Base-by-base conservation (phyloP, 2,888 invertebrate species). In the Mallateleia sp. region DNA sequence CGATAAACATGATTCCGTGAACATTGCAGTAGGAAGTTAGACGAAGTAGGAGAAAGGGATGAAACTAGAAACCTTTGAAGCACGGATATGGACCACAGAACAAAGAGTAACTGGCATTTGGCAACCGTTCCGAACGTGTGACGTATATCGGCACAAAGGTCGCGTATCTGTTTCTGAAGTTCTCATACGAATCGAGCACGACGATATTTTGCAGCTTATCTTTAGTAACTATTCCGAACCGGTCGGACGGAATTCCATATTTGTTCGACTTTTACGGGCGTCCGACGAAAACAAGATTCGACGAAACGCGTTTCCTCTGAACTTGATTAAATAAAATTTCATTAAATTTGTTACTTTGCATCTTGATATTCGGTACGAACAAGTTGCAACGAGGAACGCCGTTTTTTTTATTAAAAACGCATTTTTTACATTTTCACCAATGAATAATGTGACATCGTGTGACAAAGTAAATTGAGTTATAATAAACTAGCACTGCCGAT, bases 51-150 rank as follows among this genome's bases (percentile, higher is more conserved):
- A n/a, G n/a, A n/a, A n/a, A 84, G 78, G 72, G 80, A 84, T 67
- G 77, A 64, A 81, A 84, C 80, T 80, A 54, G 84, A 84, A 81
- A 80, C 77, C 89, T 89, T 89, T 89, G 85, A 87, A 85, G 79
- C 60, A 64, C 82, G 79, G 85, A 77, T 81, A 83, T 86, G 78
- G 79, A 75, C 79, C 82, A 80, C 78, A 82, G 80, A 82, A 85
- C 87, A 88, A 82, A 83, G 88, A 85, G 84, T 87, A 71, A 82
- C 77, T 81, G 87, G 85, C 72, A 85, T 83, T 89, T 83, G 87
- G 85, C 85, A 85, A 69, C 56, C 71, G 79, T 85, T 83, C 74
- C 62, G 66, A 87, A 83, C 78, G 83, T 79, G 80, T 85, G 77
- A 89, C 83, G 71, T 81, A 62, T 82, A 69, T 81, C 69, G 75